Evolutionary conservation across 2,797 vertebrate species (phyloP).

Genomic region (Netta rufina): DNA sequence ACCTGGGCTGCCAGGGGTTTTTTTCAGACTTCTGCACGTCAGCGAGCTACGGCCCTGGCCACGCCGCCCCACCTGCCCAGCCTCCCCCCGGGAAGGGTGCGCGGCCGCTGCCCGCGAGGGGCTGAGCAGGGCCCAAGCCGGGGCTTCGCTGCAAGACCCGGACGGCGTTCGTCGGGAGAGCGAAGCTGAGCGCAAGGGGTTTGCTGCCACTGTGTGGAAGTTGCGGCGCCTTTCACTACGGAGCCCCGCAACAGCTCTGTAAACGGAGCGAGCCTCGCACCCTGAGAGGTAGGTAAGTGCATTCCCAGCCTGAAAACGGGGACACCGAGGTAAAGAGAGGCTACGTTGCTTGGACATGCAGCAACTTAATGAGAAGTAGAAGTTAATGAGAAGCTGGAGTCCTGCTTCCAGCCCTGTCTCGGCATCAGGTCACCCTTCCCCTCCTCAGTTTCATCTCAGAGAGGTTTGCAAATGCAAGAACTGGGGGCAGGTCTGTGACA

Average conservation of each 20-base stretch:
- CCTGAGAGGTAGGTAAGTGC: background rate
- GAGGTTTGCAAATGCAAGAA: background rate
- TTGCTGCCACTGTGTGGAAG: background rate
- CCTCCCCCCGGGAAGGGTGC: background rate
- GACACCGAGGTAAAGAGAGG: background rate
- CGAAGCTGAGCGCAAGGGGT: background rate
- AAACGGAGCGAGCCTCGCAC: rapidly evolving
- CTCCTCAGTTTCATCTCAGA: background rate
- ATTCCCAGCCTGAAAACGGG: rapidly evolving
- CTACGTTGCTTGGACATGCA: background rate
- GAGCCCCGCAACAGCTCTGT: background rate
- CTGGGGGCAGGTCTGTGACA: rapidly evolving
- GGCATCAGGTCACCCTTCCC: background rate
- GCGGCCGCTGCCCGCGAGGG: background rate
- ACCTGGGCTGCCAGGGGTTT: background rate
- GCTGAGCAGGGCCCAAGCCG: background rate
- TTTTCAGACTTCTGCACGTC: background rate
- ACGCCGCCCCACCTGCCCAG: background rate
- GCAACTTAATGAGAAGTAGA: background rate
- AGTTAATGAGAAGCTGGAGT: background rate
- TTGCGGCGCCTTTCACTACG: background rate
- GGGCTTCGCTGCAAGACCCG: background rate
- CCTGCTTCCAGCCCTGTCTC: background rate
- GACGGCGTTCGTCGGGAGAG: background rate
- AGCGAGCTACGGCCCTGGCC: background rate